Evolutionary conservation across 2,113 vertebrate genomes (phyloP), one percentile per base, ranked within the genome.

Genomic region (Pedionomus torquatus): DNA sequence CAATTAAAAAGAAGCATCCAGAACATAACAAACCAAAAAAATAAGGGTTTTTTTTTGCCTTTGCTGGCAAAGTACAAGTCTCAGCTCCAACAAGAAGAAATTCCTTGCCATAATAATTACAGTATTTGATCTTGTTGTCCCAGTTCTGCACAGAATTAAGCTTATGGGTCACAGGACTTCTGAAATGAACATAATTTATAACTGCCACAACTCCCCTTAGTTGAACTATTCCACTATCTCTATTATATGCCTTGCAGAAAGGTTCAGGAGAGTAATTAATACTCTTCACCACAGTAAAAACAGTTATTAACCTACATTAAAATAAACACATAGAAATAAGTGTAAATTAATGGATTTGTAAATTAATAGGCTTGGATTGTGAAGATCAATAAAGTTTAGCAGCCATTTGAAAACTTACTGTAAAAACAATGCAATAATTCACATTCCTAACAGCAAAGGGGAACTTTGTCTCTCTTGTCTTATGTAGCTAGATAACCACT

Each of bases 191-290:
- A 43, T 20, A 64, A 66, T 61, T 78, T 91, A 74, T 64, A 88
- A 20, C 31, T 74, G 55, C 87, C 88, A 64, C 64, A 93, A 63
- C 15, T 23, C 30, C 81, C 87, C 87, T 9, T 83, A 95, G 97
- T 96, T 92, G 91, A 90, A 83, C 88, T 90, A 79, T 83, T 96
- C 65, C 83, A 30, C 12, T 10, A 92, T 89, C 80, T 94, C 80
- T 68, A 83, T 77, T 79, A 24, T 69, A 17, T 80, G 71, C 55
- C 77, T 90, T 85, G 49, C 75, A 90, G 79, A 94, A 93, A 54
- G 13, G 28, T 89, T 95, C 66, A 60, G 15, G 43, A 81, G 63
- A 79, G 64, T 77, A 82, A 94, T 91, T 66, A 92, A 72, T 41
- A 72, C 37, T 86, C 33, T 35, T 85, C 41, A 71, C 83, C 74